These are phyloP conservation scores for Lepidocolaptes lacrymiger DNA, from an alignment of 2,797 vertebrate genomes.

Conservation along the genomic window DNA sequence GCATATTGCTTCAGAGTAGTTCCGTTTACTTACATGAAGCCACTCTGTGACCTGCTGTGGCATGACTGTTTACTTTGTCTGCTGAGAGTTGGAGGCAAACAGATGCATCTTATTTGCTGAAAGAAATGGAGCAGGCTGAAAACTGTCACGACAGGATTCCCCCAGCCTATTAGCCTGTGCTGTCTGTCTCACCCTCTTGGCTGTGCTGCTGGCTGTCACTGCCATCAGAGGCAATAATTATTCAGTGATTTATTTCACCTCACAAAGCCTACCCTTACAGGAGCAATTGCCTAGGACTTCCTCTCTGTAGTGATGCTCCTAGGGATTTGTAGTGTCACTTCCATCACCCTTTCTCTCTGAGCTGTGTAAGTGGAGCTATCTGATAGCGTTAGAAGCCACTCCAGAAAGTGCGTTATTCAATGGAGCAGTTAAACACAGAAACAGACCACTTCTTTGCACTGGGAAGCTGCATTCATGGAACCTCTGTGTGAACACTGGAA, in stretches of 20 bases:
- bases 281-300: background rate
- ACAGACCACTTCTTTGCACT: background rate
- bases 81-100: constrained; percentile 39
- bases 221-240: constrained; percentile 9
- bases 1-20: background rate
- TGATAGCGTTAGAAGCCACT: background rate
- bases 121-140: constrained; percentile 46
- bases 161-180: background rate
- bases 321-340: background rate
- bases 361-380: background rate
- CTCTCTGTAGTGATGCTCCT: background rate
- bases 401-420: background rate
- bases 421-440: background rate
- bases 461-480: background rate
- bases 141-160: constrained; percentile 46
- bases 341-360: background rate
- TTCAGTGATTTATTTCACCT: constrained; percentile 41
- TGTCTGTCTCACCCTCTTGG: background rate
- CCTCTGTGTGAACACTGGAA: background rate
- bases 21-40: background rate
- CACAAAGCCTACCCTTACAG: background rate
- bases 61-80: constrained; percentile 49
- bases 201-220: background rate
- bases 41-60: constrained; percentile 8
- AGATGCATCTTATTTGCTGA: constrained; percentile 56